These are phyloP conservation scores for Ericerus pela DNA, from an alignment of 1,140 invertebrate genomes.

Conservation along the genomic window DNA sequence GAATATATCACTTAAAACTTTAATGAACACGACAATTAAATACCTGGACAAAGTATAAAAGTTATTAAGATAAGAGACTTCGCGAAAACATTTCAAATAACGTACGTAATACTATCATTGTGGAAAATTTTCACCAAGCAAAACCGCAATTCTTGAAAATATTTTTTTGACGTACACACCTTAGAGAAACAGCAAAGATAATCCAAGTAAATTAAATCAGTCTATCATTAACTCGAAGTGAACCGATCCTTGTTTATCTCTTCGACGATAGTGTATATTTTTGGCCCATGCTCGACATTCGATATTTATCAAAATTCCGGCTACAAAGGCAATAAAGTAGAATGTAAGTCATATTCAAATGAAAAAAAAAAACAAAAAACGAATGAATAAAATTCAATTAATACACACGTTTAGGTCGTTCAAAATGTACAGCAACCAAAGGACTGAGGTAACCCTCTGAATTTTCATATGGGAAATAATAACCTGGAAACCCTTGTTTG, in stretches of 20 bases:
- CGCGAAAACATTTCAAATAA: too few relatives aligned
- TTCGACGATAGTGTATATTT: constrained; percentile 64
- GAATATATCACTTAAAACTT: too few relatives aligned
- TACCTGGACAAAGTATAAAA: too few relatives aligned
- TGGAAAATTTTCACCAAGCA: too few relatives aligned
- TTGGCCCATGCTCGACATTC: constrained; percentile 81
- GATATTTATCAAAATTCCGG: constrained; percentile 71
- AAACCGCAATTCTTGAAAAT: too few relatives aligned
- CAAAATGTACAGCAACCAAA: constrained; percentile 40
- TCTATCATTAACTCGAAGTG: constrained; percentile 82
- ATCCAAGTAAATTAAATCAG: too few relatives aligned
- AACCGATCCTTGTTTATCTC: constrained; percentile 64
- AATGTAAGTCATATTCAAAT: neutral
- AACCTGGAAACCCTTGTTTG: constrained; percentile 30
- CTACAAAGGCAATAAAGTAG: constrained; percentile 37
- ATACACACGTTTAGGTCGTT: constrained; percentile 28
- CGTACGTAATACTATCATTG: too few relatives aligned
- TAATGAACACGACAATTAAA: too few relatives aligned
- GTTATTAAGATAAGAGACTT: too few relatives aligned
- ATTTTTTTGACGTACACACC: too few relatives aligned
- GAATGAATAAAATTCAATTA: neutral
- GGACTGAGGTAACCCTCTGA: constrained; percentile 39
- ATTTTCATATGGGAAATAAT: constrained; percentile 31
- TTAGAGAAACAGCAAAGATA: too few relatives aligned
- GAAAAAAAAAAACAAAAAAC: constrained; percentile 8